Evolutionary conservation across 2,888 invertebrate genomes (phyloP), one percentile per base, ranked within the genome.

Genomic region (Scaptomyza cyrtandrae): DNA sequence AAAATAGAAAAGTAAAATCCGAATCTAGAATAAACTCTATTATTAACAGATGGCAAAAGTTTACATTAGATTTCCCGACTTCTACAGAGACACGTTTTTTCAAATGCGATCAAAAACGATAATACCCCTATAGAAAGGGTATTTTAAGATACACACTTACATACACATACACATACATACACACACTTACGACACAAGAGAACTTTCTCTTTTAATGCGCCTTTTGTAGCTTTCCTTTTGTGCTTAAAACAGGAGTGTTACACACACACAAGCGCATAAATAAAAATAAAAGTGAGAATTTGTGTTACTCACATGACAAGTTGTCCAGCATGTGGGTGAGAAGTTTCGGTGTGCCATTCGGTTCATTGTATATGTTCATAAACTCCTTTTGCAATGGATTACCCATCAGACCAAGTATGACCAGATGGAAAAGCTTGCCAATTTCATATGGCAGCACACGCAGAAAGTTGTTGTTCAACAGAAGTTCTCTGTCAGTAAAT

Each of bases 391-490:
- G 96, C 75, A 99, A 94, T 43, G 98, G 99, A 94, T 99, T 99
- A 27, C 98, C 98, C 90, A 97, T 96, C 85, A 97, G 94, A 90
- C 98, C 98, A 81, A 99, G 94, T 90, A 97, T 95, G 93, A 98
- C 97, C 77, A 99, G 94, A 93, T 99, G 98, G 93, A 99, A 99
- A 88, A 99, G 94, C 93, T 98, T 98, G 85, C 99, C 99, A 88
- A 99, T 94, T 93, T 99, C 99, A 93, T 97, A 98, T 3, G 99
- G 99, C 90, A 99, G 94, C 85, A 96, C 96, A 80, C 98, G 95
- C 86, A 99, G 94, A 93, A 96, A 96, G 93, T 99, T 99, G 93
- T 99, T 96, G 93, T 97, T 97, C 82, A 99, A 94, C 90, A 97
- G 95, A 87, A 99, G 94, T 93, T 99, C 99, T 93, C 98, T 97